Evolutionary conservation across 92 coral and sea anemone species (phyloP).

Genomic region (Hydrozoanthus gracilis): DNA sequence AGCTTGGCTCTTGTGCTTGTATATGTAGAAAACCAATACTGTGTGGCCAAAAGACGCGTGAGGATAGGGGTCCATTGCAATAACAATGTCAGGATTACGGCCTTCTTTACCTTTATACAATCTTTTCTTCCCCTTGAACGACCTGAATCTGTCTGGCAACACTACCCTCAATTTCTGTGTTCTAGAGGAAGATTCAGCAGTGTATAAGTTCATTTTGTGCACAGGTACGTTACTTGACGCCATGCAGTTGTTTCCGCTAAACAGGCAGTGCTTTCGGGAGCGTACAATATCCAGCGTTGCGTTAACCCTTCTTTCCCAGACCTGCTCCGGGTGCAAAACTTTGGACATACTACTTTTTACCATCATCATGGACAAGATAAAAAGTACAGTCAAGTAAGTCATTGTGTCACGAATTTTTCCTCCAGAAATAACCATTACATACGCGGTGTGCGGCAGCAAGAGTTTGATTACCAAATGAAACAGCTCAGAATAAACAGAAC

Average conservation of each 20-base stretch:
- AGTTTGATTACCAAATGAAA: constrained; percentile 27
- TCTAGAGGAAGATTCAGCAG: constrained; percentile 63
- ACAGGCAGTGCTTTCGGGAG: constrained; percentile 67
- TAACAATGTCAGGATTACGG: constrained; percentile 73
- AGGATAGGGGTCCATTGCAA: constrained; percentile 93
- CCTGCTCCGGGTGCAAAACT: constrained; percentile 23
- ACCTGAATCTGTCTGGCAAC: constrained; percentile 70
- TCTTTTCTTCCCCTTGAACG: constrained; percentile 46
- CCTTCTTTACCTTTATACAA: constrained; percentile 51
- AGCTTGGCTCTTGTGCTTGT: constrained; percentile 59
- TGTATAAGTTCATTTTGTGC: constrained; percentile 78
- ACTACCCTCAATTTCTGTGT: constrained; percentile 65
- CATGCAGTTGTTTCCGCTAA: constrained; percentile 67
- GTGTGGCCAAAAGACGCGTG: constrained; percentile 91
- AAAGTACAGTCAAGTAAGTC: not conserved
- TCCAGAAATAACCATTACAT: constrained; percentile 5
- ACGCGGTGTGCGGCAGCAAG: not conserved
- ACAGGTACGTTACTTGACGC: constrained; percentile 53
- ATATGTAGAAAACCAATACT: constrained; percentile 84
- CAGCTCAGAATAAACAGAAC: constrained; percentile 39
- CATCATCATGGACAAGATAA: constrained; percentile 11
- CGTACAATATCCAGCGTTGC: constrained; percentile 71
- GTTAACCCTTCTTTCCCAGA: constrained; percentile 80
- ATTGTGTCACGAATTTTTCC: constrained; percentile 19
- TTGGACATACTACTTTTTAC: not conserved